Evolutionary conservation across 2,888 invertebrate species (phyloP), one percentile per base, ranked within the genome.

Genomic region (Napeogenes sylphis): DNA sequence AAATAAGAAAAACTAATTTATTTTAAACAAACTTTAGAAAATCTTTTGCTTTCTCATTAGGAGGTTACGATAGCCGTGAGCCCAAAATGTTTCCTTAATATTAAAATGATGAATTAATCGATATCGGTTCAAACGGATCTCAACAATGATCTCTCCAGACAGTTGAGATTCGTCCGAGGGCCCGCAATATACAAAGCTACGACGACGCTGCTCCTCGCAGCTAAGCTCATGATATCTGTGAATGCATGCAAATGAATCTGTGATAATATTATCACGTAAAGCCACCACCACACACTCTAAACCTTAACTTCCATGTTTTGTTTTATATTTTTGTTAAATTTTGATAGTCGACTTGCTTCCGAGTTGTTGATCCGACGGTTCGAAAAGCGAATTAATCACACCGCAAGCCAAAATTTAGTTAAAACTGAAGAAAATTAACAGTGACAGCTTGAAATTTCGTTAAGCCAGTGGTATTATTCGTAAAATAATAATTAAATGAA

Each of bases 231-330:
- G 77, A 74, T 76, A 84, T 75, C 80, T 82, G 87, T 83, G 82
- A 85, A 83, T 81, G 87, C 89, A 90, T 90, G 90, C 89, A 90
- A 82, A 90, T 90, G 87, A 87, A 83, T 82, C 77, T 80, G 87
- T 86, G 87, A 85, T 67, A 78, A 75, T 74, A 73, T 79, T 76
- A 75, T 83, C 81, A 77, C 81, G 79, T 84, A 82, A 87, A 89
- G 88, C 89, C 89, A 89, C 88, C 90, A 90, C 90, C 90, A 90
- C 90, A 90, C 90, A 90, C 90, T 90, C 90, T 88, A 85, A 85
- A 90, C 89, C 90, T 84, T 83, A 73, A 86, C 89, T 89, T 90
- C 89, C 89, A 82, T 84, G 76, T 82, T 81, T 76, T 79, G 51
- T 67, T 67, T 46, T 30, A 35, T 10, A 2, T 81, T 81, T 81